Evolutionary conservation across 2,888 invertebrate species (phyloP).

Genomic region (Trichopria drosophilae): DNA sequence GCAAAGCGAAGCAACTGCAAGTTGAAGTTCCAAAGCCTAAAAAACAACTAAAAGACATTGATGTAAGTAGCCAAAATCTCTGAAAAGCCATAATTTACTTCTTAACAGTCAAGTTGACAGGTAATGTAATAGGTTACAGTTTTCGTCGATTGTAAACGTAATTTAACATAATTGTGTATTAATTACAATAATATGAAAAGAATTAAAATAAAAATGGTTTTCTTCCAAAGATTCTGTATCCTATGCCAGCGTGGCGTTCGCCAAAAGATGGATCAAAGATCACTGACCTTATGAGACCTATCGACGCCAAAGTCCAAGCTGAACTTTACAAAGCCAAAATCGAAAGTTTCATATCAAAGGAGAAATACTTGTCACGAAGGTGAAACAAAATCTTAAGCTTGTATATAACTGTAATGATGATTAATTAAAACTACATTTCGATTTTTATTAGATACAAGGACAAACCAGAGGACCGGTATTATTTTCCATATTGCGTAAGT

Average conservation of each 20-base stretch:
- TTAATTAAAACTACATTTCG: slow-evolving; percentile 1
- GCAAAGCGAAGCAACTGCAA: slow-evolving; percentile 32
- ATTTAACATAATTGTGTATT: no score
- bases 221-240: background rate
- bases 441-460: slow-evolving; percentile 42
- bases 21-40: no score
- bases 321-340: slow-evolving; percentile 43
- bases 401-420: background rate
- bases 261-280: slow-evolving; percentile 34
- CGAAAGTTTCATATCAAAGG: slow-evolving; percentile 43
- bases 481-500: slow-evolving; percentile 48
- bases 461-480: slow-evolving; percentile 48
- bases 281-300: slow-evolving; percentile 45
- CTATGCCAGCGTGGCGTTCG: slow-evolving; percentile 39
- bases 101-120: no score
- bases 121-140: no score
- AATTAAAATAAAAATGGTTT: no score
- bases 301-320: slow-evolving; percentile 39
- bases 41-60: no score
- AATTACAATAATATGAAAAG: no score
- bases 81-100: no score
- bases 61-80: no score
- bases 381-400: slow-evolving; percentile 22
- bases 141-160: no score
- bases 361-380: slow-evolving; percentile 48